phyloP scores from a whole-genome alignment of 2,888 invertebrate species.

The Parochlus steinenii region DNA sequence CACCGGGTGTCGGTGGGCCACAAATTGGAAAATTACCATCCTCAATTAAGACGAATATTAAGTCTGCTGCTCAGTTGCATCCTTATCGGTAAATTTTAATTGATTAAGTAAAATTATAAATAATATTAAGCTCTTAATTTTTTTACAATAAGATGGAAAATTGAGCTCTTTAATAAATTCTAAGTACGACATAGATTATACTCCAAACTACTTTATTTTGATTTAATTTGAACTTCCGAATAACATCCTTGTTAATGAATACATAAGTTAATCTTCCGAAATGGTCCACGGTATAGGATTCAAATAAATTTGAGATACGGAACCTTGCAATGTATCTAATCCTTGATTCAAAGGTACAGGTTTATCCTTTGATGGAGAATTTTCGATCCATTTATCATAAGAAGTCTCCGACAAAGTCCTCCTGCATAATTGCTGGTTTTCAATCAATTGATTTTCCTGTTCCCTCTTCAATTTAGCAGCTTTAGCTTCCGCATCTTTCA shows the following conservation, averaged over 20 bases:
- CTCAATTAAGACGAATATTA: slow-evolving; percentile 83
- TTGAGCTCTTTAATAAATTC: too few species aligned
- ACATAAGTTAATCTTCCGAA: slow-evolving; percentile 2
- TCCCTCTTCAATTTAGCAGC: neutral
- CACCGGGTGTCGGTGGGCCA: slow-evolving; percentile 36
- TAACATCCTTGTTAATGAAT: too few species aligned
- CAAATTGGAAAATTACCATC: slow-evolving; percentile 73
- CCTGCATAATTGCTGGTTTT: neutral
- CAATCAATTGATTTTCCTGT: neutral
- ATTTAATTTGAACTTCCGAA: too few species aligned
- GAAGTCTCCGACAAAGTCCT: neutral
- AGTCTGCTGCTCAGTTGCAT: slow-evolving; percentile 77
- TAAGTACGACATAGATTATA: too few species aligned
- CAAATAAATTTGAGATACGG: slow-evolving; percentile 3
- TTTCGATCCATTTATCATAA: slow-evolving; percentile 1
- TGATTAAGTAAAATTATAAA: neutral
- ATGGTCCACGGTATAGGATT: slow-evolving; percentile 3
- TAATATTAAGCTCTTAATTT: neutral
- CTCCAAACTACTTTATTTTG: too few species aligned
- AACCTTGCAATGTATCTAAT: neutral
- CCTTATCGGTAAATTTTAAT: slow-evolving; percentile 46
- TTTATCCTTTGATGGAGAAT: neutral
- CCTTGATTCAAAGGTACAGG: slow-evolving; percentile 4
- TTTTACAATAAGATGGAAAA: too few species aligned
- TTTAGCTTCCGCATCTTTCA: slow-evolving; percentile 1